Conservation (phyloP, 2,888 invertebrate species). For the Drosophila pseudotalamancana region DNA sequence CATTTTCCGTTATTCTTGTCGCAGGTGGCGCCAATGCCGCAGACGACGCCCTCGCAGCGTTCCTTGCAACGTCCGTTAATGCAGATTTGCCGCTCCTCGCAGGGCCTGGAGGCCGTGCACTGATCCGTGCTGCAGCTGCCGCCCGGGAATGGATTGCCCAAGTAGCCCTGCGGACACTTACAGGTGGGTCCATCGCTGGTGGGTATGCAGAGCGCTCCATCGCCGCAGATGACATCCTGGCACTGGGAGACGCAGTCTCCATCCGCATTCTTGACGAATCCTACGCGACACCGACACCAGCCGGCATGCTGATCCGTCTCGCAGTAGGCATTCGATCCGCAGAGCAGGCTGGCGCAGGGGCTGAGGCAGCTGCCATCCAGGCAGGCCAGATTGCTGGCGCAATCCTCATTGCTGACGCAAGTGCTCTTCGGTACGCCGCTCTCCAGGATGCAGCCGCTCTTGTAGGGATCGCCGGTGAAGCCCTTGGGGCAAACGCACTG, state of each 20-base stretch:
- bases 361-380: slow-evolving; percentile 91
- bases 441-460: slow-evolving; percentile 90
- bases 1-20: slow-evolving; percentile 92
- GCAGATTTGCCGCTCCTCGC: slow-evolving; percentile 91
- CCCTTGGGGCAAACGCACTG: slow-evolving; percentile 94
- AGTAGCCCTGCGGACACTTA: slow-evolving; percentile 93
- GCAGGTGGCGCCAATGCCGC: slow-evolving; percentile 95
- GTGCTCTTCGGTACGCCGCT: slow-evolving; percentile 87
- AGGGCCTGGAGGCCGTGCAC: slow-evolving; percentile 91
- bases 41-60: slow-evolving; percentile 93
- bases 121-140: slow-evolving; percentile 93
- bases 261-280: slow-evolving; percentile 90
- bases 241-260: slow-evolving; percentile 92
- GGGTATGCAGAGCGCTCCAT: slow-evolving; percentile 93
- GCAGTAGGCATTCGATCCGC: slow-evolving; percentile 94
- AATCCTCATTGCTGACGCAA: slow-evolving; percentile 90
- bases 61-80: slow-evolving; percentile 95
- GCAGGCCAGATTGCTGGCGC: slow-evolving; percentile 92
- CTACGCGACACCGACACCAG: slow-evolving; percentile 94
- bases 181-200: slow-evolving; percentile 94
- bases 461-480: slow-evolving; percentile 93
- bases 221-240: slow-evolving; percentile 89
- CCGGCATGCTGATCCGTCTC: slow-evolving; percentile 94
- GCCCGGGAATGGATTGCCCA: slow-evolving; percentile 96
- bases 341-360: slow-evolving; percentile 91